Percentiles rank a stretch among this genome's conserved stretches.
phyloP scores from a whole-genome alignment of 2,888 invertebrate species.

The Tricholauxania praeusta region DNA sequence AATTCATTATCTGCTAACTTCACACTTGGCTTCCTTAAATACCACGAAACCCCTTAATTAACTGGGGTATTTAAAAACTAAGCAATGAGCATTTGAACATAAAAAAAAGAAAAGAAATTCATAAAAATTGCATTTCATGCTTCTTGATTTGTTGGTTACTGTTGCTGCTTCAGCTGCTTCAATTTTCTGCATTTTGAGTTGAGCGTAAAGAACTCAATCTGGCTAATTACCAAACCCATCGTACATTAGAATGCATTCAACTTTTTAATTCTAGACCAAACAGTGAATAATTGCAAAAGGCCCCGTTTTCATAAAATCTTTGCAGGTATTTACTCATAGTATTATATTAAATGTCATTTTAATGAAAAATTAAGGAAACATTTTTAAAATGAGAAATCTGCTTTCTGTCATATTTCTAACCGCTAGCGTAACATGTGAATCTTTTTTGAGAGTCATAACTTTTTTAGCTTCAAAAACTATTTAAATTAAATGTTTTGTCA shows the following conservation, averaged over 20 bases:
- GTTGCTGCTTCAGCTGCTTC: constrained; percentile 24
- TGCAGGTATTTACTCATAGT: background rate
- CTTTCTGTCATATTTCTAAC: too few relatives aligned
- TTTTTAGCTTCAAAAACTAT: too few relatives aligned
- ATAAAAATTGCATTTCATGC: constrained; percentile 51
- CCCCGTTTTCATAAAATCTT: constrained; percentile 35
- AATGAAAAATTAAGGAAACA: too few relatives aligned
- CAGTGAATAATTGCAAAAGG: constrained; percentile 26
- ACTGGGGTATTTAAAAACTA: background rate
- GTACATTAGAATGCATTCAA: background rate
- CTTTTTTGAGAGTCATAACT: too few relatives aligned
- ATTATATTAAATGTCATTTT: too few relatives aligned
- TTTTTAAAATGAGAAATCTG: too few relatives aligned
- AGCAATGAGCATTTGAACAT: constrained; percentile 5
- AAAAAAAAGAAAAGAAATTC: constrained; percentile 13
- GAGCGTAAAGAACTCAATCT: constrained; percentile 14
- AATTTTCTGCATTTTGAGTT: constrained; percentile 26
- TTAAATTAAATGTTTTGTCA: too few relatives aligned
- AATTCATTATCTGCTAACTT: constrained; percentile 12
- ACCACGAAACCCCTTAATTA: constrained; percentile 24
- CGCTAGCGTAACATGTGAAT: too few relatives aligned
- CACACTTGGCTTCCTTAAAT: constrained; percentile 6
- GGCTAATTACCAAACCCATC: background rate
- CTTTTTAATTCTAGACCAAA: background rate
- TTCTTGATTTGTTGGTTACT: constrained; percentile 49